These are phyloP conservation scores for Sebastes steindachneri DNA, from an alignment of 2,797 vertebrate species.

Conservation along the genomic window DNA sequence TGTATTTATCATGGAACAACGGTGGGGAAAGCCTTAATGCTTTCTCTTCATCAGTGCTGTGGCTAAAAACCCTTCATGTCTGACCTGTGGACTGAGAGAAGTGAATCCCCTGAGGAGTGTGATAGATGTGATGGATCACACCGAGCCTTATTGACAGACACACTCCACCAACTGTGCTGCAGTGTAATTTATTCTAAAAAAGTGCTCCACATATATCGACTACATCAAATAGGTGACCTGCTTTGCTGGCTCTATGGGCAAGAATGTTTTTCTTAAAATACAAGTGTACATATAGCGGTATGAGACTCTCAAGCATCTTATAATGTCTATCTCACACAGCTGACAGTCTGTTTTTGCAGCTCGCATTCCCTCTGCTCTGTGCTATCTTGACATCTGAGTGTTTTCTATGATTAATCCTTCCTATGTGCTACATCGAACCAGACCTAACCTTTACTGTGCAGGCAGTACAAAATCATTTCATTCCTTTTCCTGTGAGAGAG, in stretches of 20 bases:
- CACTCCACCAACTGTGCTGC: slow-evolving; percentile 44
- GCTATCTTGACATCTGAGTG: slow-evolving; percentile 70
- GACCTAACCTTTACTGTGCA: slow-evolving; percentile 75
- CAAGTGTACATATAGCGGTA: slow-evolving; percentile 6
- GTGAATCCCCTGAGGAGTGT: slow-evolving; percentile 42
- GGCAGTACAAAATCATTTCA: slow-evolving; percentile 69
- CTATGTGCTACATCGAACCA: slow-evolving; percentile 66
- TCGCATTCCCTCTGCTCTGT: slow-evolving; percentile 31
- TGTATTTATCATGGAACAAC: slow-evolving; percentile 56
- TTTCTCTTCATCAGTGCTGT: slow-evolving; percentile 69
- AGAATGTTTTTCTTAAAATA: slow-evolving; percentile 31
- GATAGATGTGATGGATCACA: slow-evolving; percentile 63
- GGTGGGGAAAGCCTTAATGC: slow-evolving; percentile 56
- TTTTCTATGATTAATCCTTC: slow-evolving; percentile 73
- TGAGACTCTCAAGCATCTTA: slow-evolving; percentile 32
- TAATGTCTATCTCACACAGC: slow-evolving; percentile 37
- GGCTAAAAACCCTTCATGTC: slow-evolving; percentile 68
- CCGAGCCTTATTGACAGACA: slow-evolving; percentile 64
- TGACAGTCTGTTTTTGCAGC: slow-evolving; percentile 45
- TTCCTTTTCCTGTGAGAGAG: slow-evolving; percentile 69
- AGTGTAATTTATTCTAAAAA: slow-evolving; percentile 57
- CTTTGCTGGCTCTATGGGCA: slow-evolving; percentile 26
- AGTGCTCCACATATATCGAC: slow-evolving; percentile 54
- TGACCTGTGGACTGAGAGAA: slow-evolving; percentile 47
- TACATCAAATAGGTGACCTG: slow-evolving; percentile 38